These are phyloP conservation scores for Diplolepis rosae DNA, from an alignment of 2,888 invertebrate genomes.

Conservation along the genomic window DNA sequence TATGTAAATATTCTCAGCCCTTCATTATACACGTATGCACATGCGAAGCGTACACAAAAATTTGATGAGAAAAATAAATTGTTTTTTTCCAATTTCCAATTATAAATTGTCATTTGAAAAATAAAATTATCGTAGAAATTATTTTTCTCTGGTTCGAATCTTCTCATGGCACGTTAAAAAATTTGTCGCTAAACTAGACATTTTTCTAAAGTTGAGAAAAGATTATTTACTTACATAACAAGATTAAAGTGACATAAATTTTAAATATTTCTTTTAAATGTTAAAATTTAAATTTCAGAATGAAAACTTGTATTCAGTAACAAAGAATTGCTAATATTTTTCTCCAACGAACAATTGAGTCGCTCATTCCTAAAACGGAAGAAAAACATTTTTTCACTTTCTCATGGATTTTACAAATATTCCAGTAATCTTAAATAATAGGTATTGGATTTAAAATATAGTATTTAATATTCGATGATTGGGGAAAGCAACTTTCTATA, in stretches of 20 bases:
- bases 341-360: slow-evolving; percentile 8
- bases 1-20: slow-evolving; percentile 22
- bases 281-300: too few relatives aligned
- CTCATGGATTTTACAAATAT: neutral
- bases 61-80: slow-evolving; percentile 21
- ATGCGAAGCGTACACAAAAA: slow-evolving; percentile 23
- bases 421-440: slow-evolving; percentile 10
- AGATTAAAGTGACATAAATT: too few relatives aligned
- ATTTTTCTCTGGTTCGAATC: slow-evolving; percentile 16
- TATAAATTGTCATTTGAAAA: neutral
- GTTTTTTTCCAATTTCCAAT: neutral
- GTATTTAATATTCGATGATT: neutral
- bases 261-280: too few relatives aligned
- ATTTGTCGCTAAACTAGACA: neutral
- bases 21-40: slow-evolving; percentile 27
- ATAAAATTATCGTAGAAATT: neutral
- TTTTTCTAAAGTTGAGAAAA: too few relatives aligned
- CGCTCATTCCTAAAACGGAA: neutral
- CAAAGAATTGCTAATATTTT: neutral
- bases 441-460: too few relatives aligned
- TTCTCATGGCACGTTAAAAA: slow-evolving; percentile 7
- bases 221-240: too few relatives aligned
- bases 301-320: too few relatives aligned
- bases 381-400: neutral
- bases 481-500: neutral